Evolutionary conservation across 2,888 invertebrate genomes (phyloP), one percentile per base, ranked within the genome.

Genomic region (Cacoxenus indagator): DNA sequence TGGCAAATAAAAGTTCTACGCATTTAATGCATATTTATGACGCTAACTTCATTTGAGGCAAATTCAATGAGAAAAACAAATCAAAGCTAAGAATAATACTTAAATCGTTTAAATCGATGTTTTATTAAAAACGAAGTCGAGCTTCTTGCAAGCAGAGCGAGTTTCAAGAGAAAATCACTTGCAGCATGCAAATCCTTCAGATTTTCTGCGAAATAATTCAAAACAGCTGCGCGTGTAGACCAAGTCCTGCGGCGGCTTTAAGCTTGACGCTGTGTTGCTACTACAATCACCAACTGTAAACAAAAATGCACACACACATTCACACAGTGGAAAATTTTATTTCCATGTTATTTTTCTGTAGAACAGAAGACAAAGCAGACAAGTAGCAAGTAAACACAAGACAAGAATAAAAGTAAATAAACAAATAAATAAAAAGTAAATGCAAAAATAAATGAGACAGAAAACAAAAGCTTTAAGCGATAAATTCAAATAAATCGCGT

Each of bases 401-500:
- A 37, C 0, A 48, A 29, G 31, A 43, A 62, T 17, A 62, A 19
- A 64, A 57, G 27, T 11, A 29, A 57, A 64, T 14, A 26, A 51
- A 26, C 26, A 46, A 51, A 64, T n/a, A 14, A 48, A 64, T 22
- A n/a, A 31, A 65, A 65, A 43, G 31, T 24, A 48, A 61, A 37
- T 22, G 43, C 22, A 4, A 62, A 29, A 37, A 11, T 4, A 59
- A 31, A 59, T 19, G 22, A 54, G 22, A 54, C 5, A 59, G 11
- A 65, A 61, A 24, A 24, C 24, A 62, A 62, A 62, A 27, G 22
- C 59, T 59, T 67, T 48, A 67, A 59, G 76, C 73, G 76, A 84
- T 84, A 84, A 85, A 84, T 81, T 84, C 78, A 78, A 78, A 85
- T 84, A 84, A 85, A 84, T 84, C 82, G 82, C 77, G 82, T 83